Conservation (phyloP, 2,888 invertebrate genomes). For the Laspeyria flexula region DNA sequence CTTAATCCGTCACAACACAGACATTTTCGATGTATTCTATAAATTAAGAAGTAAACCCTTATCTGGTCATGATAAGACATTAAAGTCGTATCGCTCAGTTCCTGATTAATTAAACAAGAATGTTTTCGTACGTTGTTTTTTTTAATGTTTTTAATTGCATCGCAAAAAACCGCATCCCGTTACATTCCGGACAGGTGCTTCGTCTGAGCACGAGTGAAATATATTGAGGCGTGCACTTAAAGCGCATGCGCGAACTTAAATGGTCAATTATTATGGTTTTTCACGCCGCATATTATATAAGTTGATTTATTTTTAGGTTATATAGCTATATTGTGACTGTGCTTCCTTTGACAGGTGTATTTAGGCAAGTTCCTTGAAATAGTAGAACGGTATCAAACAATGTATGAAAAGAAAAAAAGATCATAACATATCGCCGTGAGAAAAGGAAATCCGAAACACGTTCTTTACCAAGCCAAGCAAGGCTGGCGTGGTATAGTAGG, state of each 20-base stretch:
- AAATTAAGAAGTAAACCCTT: too few species aligned
- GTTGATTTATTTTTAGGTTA: constrained; percentile 23
- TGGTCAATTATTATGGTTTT: constrained; percentile 38
- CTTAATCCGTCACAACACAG: too few species aligned
- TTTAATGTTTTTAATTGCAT: constrained; percentile 41
- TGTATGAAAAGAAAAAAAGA: too few species aligned
- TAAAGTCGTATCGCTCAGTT: constrained; percentile 31
- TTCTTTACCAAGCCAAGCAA: too few species aligned
- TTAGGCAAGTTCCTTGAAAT: too few species aligned
- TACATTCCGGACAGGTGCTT: constrained; percentile 59
- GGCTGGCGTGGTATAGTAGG: too few species aligned
- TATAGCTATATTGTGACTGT: too few species aligned
- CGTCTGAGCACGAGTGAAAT: constrained; percentile 52
- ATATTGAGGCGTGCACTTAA: constrained; percentile 12
- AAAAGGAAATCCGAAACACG: too few species aligned
- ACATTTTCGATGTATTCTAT: too few species aligned
- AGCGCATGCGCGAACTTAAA: constrained; percentile 29
- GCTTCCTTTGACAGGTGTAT: too few species aligned
- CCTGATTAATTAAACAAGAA: constrained; percentile 53
- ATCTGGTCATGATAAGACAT: background rate
- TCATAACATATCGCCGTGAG: too few species aligned
- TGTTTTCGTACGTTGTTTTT: constrained; percentile 25
- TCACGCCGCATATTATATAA: constrained; percentile 38
- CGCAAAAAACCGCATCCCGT: constrained; percentile 52
- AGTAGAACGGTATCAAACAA: too few species aligned